These are phyloP conservation scores for Apocheima hispidaria DNA, from an alignment of 2,888 invertebrate genomes.

Conservation along the genomic window DNA sequence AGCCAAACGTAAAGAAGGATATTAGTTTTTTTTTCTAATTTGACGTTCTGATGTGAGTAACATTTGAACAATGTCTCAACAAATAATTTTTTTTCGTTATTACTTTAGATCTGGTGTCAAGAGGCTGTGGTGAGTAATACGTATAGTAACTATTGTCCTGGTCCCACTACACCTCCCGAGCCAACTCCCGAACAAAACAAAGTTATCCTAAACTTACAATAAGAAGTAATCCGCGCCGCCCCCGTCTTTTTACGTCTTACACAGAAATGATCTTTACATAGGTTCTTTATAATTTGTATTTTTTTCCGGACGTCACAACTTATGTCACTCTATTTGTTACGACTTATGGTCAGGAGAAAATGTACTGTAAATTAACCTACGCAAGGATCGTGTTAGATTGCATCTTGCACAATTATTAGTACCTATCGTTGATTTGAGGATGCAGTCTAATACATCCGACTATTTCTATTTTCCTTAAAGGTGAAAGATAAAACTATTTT, in stretches of 20 bases:
- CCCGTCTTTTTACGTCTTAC: conserved; percentile 69
- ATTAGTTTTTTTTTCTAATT: too few species aligned
- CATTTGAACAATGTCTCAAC: too few species aligned
- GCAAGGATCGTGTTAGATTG: conserved; percentile 55
- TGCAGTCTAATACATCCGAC: conserved; percentile 46
- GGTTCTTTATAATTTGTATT: conserved; percentile 54
- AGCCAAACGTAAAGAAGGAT: too few species aligned
- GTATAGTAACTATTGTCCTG: not conserved
- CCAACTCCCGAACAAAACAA: conserved; percentile 35
- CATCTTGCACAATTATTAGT: conserved; percentile 43
- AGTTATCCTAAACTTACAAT: conserved; percentile 68
- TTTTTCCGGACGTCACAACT: conserved; percentile 80
- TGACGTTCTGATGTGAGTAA: too few species aligned
- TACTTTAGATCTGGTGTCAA: not conserved
- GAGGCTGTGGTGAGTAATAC: not conserved
- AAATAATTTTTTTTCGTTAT: not conserved
- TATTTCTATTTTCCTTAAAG: conserved; percentile 64
- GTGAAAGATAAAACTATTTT: conserved; percentile 61
- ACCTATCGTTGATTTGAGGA: conserved; percentile 27
- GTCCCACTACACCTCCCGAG: conserved; percentile 14
- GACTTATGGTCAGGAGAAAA: conserved; percentile 66
- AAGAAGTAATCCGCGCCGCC: conserved; percentile 63
- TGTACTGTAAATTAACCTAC: conserved; percentile 73
- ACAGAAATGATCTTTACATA: conserved; percentile 76
- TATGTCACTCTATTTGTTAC: conserved; percentile 70